Evolutionary conservation across 2,113 vertebrate species (phyloP).

Genomic region (Laticauda colubrina): DNA sequence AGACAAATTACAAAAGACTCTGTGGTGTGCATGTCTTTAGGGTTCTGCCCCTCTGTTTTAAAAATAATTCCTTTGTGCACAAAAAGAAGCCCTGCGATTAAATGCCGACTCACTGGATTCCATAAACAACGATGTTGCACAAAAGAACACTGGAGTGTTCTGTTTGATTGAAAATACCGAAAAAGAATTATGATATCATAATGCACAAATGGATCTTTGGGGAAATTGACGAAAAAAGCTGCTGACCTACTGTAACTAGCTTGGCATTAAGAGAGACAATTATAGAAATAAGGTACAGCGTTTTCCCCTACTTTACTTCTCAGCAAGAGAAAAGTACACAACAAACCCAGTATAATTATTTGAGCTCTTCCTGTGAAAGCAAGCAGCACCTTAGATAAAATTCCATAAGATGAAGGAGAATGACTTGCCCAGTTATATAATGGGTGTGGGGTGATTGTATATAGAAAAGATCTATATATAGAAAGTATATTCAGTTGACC

Average conservation of each 20-base stretch:
- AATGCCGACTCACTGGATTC: conserved; percentile 45
- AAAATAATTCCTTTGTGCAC: conserved; percentile 47
- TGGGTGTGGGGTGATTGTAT: not conserved
- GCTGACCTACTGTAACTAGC: conserved; percentile 33
- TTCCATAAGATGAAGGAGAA: not conserved
- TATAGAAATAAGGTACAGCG: not conserved
- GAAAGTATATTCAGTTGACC: not conserved
- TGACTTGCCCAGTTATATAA: not conserved
- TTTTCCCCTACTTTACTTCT: conserved; percentile 20
- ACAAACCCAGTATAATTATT: not conserved
- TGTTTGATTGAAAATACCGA: conserved; percentile 49
- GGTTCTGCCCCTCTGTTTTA: conserved; percentile 32
- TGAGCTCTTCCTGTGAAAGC: not conserved
- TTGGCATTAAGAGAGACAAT: conserved; percentile 12
- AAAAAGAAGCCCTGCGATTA: conserved; percentile 42
- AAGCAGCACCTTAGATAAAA: not conserved
- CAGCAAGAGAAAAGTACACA: conserved; percentile 17
- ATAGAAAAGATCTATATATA: not conserved
- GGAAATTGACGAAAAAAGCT: conserved; percentile 27
- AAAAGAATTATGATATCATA: conserved; percentile 45
- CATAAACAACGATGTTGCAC: conserved; percentile 35
- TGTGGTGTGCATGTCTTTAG: conserved; percentile 32
- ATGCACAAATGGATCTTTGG: conserved; percentile 48
- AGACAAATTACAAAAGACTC: conserved; percentile 32
- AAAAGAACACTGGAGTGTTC: conserved; percentile 34